Conservation (phyloP, 2,113 vertebrate species). For the Cephalopterus ornatus region DNA sequence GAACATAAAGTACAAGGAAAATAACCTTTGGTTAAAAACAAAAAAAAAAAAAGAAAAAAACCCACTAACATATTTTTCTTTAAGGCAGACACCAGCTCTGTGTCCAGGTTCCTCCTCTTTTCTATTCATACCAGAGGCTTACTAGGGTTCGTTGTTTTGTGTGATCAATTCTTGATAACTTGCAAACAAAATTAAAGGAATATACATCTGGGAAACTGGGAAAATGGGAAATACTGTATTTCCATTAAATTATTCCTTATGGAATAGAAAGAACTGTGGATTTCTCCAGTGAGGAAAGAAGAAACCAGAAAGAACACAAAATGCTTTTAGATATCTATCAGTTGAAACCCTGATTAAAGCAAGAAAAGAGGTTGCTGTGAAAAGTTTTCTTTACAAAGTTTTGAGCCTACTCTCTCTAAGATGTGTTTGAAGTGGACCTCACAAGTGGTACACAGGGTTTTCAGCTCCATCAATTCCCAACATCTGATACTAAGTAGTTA, state of each 20-base stretch:
- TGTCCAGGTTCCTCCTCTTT: neutral
- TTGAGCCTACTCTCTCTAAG: neutral
- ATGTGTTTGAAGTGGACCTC: neutral
- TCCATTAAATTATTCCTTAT: neutral
- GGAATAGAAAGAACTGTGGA: neutral
- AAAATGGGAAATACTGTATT: neutral
- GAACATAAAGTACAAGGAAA: neutral
- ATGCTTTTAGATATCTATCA: neutral
- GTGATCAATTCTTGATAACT: neutral
- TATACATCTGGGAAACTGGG: neutral
- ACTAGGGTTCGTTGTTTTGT: neutral
- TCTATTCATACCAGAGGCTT: neutral
- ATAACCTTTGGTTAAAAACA: neutral
- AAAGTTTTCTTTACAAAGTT: neutral
- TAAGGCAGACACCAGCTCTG: neutral
- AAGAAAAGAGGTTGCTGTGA: neutral
- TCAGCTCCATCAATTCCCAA: neutral
- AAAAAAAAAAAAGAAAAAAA: neutral
- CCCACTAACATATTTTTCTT: neutral
- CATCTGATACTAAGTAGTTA: neutral
- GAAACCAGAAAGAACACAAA: neutral
- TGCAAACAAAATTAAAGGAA: neutral
- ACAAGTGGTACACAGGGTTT: neutral
- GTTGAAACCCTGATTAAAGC: neutral
- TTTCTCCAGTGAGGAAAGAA: neutral